phyloP scores from a whole-genome alignment of 2,797 vertebrate species.

The Bovichtus variegatus region DNA sequence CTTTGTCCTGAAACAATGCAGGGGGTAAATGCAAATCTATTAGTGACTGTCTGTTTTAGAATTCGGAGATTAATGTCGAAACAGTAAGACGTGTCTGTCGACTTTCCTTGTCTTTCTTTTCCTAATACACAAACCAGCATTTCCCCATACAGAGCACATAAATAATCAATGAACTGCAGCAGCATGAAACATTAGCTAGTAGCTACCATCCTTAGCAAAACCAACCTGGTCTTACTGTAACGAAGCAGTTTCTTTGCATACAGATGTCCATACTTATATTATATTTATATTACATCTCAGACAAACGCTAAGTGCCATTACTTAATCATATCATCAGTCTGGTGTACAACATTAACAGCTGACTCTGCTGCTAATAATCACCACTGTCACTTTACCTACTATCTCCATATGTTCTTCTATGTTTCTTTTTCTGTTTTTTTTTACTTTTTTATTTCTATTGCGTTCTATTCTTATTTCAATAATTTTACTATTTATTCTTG shows the following conservation, averaged over 20 bases:
- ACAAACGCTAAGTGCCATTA: no score
- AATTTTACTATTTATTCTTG: no score
- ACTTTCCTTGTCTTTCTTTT: conserved; percentile 19
- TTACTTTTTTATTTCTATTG: no score
- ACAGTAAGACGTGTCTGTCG: neutral
- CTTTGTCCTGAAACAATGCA: conserved; percentile 9
- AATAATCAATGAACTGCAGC: conserved; percentile 87
- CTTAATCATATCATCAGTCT: no score
- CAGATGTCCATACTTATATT: neutral
- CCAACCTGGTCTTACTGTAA: conserved; percentile 19
- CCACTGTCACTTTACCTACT: no score
- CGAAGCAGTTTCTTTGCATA: conserved; percentile 17
- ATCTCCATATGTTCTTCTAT: no score
- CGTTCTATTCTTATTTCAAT: no score
- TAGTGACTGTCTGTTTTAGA: neutral
- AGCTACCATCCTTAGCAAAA: conserved; percentile 43
- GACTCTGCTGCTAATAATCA: no score
- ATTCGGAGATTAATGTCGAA: neutral
- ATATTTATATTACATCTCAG: no score
- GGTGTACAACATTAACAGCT: no score
- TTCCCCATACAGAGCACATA: conserved; percentile 71
- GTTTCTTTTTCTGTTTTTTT: no score
- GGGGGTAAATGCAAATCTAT: neutral
- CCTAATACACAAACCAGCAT: conserved; percentile 56
- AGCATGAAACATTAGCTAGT: conserved; percentile 70